These are phyloP conservation scores for Melospiza georgiana DNA, from an alignment of 2,113 vertebrate species.

Conservation along the genomic window DNA sequence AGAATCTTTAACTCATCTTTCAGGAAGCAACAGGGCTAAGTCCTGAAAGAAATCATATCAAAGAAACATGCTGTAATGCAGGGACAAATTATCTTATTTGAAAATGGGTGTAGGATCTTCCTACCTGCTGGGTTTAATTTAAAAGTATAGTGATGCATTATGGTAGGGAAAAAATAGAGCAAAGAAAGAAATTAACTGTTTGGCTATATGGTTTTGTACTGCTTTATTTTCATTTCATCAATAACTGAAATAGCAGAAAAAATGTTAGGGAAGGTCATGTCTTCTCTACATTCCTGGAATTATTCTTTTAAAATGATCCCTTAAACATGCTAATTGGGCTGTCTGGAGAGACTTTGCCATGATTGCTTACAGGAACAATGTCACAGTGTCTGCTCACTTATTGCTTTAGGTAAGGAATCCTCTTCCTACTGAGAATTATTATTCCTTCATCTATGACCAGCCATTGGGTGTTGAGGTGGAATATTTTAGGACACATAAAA, in stretches of 20 bases:
- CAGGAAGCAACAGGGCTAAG: conserved; percentile 10
- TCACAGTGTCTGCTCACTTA: neutral
- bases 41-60: neutral
- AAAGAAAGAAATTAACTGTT: neutral
- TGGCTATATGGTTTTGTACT: neutral
- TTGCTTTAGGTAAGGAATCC: neutral
- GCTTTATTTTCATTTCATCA: neutral
- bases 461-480: neutral
- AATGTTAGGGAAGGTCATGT: neutral
- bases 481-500: neutral
- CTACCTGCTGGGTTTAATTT: conserved; percentile 48
- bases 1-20: conserved; percentile 25
- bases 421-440: neutral
- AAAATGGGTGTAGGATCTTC: conserved; percentile 9
- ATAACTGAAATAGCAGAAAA: neutral
- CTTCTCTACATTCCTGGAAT: neutral
- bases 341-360: neutral
- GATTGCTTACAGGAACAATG: neutral
- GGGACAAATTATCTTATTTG: conserved; percentile 14
- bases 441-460: neutral
- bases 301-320: neutral
- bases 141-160: neutral
- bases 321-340: neutral
- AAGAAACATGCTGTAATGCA: neutral
- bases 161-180: neutral